Percentiles rank a stretch among this genome's conserved stretches.
phyloP scores from a whole-genome alignment of 2,113 vertebrate genomes.

The Aptenodytes forsteri region DNA sequence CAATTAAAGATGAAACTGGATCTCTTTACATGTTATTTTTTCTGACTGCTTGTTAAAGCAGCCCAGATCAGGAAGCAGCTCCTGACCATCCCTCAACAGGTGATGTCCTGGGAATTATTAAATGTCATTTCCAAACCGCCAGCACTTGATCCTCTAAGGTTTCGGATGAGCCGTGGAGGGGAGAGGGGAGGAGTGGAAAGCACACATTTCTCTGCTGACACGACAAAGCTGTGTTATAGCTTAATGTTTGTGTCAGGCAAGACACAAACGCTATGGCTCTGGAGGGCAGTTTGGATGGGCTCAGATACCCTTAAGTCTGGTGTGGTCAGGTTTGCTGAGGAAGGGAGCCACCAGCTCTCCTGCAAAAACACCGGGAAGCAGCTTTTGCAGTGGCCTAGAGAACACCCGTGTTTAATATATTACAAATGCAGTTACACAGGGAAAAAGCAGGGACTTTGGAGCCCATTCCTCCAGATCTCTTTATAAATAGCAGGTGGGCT shows the following conservation, averaged over 20 bases:
- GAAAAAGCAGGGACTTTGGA: neutral
- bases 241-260: neutral
- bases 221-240: neutral
- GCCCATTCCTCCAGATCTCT: neutral
- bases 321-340: neutral
- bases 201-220: neutral
- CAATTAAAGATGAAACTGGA: constrained; percentile 2
- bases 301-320: neutral
- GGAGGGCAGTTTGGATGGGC: neutral
- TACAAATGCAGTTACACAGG: neutral
- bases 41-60: neutral
- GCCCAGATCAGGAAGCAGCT: neutral
- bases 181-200: neutral
- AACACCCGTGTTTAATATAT: neutral
- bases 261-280: neutral
- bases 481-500: constrained; percentile 45
- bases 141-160: neutral
- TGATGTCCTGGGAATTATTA: neutral
- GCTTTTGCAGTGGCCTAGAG: neutral
- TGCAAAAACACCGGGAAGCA: neutral
- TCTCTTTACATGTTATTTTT: neutral
- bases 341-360: neutral
- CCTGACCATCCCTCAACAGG: neutral
- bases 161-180: neutral
- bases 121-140: neutral